phyloP scores from a whole-genome alignment of 2,888 invertebrate species.

The Portevinia maculata region DNA sequence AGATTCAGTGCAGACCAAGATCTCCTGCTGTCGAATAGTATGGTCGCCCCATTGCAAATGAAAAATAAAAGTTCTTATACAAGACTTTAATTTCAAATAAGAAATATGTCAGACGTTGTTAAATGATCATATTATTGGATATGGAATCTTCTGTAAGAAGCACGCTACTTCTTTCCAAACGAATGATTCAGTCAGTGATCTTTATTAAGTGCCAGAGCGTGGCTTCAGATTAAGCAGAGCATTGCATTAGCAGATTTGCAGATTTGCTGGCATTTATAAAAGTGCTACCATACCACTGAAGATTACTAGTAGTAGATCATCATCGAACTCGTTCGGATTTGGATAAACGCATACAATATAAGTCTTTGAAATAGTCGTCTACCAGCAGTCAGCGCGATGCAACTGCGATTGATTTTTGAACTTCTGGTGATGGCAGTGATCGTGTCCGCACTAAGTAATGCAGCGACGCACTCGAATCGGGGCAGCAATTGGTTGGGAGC shows the following conservation, averaged over 20 bases:
- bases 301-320: conserved; percentile 76
- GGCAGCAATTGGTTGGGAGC: conserved; percentile 81
- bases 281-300: conserved; percentile 77
- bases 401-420: conserved; percentile 70
- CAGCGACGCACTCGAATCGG: conserved; percentile 42
- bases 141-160: conserved; percentile 58
- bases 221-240: conserved; percentile 71
- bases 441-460: conserved; percentile 52
- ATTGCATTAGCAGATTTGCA: conserved; percentile 59
- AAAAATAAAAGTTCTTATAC: conserved; percentile 64
- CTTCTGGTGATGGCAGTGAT: conserved; percentile 62
- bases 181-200: conserved; percentile 77
- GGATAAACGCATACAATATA: conserved; percentile 41
- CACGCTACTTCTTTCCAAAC: conserved; percentile 81
- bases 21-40: neutral
- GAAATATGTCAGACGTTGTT: conserved; percentile 50
- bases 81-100: conserved; percentile 23
- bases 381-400: conserved; percentile 57
- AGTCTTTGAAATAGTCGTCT: conserved; percentile 8
- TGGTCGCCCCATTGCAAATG: conserved; percentile 17
- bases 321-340: conserved; percentile 62
- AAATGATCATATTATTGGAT: conserved; percentile 35
- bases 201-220: conserved; percentile 53
- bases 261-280: conserved; percentile 79
- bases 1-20: conserved; percentile 46